Percentiles rank a stretch among this genome's conserved stretches.
Evolutionary conservation across 64 coral and sea anemone genomes (phyloP).

Genomic region (Astreopora myriophthalma): DNA sequence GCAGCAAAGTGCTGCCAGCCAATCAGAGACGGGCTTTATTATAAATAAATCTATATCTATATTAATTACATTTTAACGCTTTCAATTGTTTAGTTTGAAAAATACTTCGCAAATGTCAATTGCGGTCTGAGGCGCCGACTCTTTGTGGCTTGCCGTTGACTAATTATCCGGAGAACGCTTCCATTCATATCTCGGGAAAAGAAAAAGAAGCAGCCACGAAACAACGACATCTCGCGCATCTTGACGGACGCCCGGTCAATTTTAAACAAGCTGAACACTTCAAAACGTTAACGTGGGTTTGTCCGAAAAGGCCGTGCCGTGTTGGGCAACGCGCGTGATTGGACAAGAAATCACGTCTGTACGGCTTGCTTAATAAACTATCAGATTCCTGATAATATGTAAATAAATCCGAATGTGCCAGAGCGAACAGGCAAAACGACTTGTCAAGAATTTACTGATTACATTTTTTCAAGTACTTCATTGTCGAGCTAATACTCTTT

Average conservation of each 20-base stretch:
- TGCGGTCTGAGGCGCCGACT: conserved; percentile 76
- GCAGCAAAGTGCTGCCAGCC: conserved; percentile 86
- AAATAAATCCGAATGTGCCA: conserved; percentile 63
- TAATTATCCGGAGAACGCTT: conserved; percentile 73
- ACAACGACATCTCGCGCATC: background rate
- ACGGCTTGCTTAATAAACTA: conserved; percentile 23
- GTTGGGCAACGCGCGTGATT: background rate
- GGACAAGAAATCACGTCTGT: background rate
- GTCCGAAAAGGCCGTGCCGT: background rate
- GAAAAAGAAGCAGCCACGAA: background rate
- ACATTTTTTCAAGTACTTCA: conserved; percentile 88
- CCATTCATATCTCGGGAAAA: conserved; percentile 66
- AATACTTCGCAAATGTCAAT: conserved; percentile 96
- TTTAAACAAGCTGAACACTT: background rate
- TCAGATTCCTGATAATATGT: conserved; percentile 74
- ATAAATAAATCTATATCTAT: conserved; percentile 99
- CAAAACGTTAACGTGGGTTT: background rate
- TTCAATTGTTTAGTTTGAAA: conserved; percentile 97
- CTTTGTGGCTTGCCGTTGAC: conserved; percentile 63
- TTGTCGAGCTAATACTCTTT: conserved; percentile 86
- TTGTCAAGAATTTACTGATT: conserved; percentile 92
- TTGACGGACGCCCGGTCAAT: background rate
- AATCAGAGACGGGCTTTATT: conserved; percentile 81
- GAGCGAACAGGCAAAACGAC: conserved; percentile 78
- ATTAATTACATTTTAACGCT: conserved; percentile 99